Evolutionary conservation across 2,797 vertebrate species (phyloP).

Genomic region (Simalia tracyae): DNA sequence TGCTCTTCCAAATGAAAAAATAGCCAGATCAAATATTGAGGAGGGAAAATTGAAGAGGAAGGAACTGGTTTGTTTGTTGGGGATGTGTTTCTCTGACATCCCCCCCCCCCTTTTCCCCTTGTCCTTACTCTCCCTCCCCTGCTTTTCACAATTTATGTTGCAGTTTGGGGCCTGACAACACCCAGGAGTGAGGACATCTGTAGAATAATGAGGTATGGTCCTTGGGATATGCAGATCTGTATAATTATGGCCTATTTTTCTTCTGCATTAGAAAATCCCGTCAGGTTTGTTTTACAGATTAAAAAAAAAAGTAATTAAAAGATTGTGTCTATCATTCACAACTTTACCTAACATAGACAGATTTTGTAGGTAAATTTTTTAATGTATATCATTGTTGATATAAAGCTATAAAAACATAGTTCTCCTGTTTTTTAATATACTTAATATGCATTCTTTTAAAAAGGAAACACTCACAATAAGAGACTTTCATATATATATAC

Average conservation of each 20-base stretch:
- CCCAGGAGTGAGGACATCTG: constrained; percentile 33
- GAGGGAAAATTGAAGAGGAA: background rate
- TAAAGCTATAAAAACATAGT: background rate
- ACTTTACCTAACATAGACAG: background rate
- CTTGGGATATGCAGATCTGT: background rate
- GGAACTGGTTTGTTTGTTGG: background rate
- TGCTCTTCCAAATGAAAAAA: background rate
- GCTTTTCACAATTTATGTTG: constrained; percentile 13
- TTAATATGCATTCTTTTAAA: no score
- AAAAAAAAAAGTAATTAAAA: background rate
- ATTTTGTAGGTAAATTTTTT: background rate
- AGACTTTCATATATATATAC: no score
- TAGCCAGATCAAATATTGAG: background rate
- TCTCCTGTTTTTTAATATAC: background rate
- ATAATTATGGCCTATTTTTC: background rate
- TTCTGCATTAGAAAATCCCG: background rate
- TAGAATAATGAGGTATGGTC: background rate
- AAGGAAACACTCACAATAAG: no score
- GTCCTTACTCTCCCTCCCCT: background rate
- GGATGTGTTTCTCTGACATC: background rate
- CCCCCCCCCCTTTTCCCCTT: constrained; percentile 25
- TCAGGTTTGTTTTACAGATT: background rate
- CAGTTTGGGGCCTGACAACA: constrained; percentile 33
- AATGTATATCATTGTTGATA: background rate
- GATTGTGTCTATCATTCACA: background rate